Evolutionary conservation across 2,888 invertebrate species (phyloP).

Genomic region (Stramonita haemastoma): DNA sequence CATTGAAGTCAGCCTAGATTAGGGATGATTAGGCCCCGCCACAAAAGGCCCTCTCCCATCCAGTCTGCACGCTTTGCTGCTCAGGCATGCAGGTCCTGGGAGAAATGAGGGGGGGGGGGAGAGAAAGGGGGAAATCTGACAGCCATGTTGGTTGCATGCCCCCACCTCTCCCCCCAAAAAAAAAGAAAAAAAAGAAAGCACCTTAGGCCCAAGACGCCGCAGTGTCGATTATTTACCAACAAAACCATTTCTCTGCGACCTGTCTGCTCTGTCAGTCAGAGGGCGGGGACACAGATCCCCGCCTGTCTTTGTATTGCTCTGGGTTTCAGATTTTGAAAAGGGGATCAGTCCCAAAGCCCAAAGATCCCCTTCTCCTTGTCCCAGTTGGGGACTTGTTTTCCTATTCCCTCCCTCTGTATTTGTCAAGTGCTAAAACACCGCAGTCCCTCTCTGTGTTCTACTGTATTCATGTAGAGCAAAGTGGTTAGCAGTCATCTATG

Average conservation of each 20-base stretch:
- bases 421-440: neutral
- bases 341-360: slow-evolving; percentile 16
- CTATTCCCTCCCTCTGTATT: neutral
- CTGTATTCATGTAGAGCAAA: too few relatives aligned
- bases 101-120: slow-evolving; percentile 33
- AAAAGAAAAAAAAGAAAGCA: neutral
- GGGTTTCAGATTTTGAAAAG: slow-evolving; percentile 15
- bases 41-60: neutral
- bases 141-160: neutral
- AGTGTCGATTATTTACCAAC: slow-evolving; percentile 24
- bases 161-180: too few relatives aligned
- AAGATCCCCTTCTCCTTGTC: neutral
- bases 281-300: neutral
- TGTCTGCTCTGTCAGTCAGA: slow-evolving; percentile 34
- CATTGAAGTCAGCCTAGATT: slow-evolving; percentile 27
- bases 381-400: neutral
- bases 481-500: neutral
- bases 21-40: slow-evolving; percentile 10
- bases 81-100: slow-evolving; percentile 33
- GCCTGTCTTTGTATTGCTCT: neutral
- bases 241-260: slow-evolving; percentile 10
- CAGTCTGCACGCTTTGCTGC: slow-evolving; percentile 28
- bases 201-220: slow-evolving; percentile 14
- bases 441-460: too few relatives aligned
- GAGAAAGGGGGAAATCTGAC: slow-evolving; percentile 20